Evolutionary conservation across 2,797 vertebrate species (phyloP), one percentile per base, ranked within the genome.

Genomic region (Gila robusta): DNA sequence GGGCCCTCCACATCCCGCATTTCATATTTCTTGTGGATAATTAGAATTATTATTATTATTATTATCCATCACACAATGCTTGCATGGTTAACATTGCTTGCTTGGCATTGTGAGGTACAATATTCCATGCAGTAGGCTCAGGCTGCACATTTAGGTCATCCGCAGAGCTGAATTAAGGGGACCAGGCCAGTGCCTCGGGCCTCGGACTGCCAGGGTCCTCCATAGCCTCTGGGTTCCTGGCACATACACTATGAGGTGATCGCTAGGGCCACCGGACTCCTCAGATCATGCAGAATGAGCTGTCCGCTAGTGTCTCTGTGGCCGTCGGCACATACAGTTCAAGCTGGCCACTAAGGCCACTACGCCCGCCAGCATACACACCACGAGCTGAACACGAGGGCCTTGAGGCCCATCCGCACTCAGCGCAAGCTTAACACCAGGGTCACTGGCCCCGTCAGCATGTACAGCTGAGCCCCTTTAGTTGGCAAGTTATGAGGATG

Each of bases 401-500:
- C 28, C 28, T 44, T 6, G 23, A 44, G 72, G 47, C 59, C n/a
- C 6, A 11, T 37, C 14, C 2, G 3, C 67, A 54, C 67, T 26
- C 56, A 71, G 49, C 28, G 4, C 35, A 44, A 32, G 56, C 39
- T 35, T 26, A 76, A 67, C 49, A 71, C 35, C 44, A 47, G 64
- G 66, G 74, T 71, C 66, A 59, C 37, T 59, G 37, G 12, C 76
- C 83, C 67, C 19, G 0, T 85, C 37, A 59, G 66, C 19, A 78
- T 59, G 26, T 79, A 49, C 83, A 85, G 74, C 76, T 79, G 64
- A 85, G 83, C 12, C 83, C 32, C 26, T 56, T 5, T 79, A 54
- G n/a, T 56, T 49, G 54, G 16, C 23, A 72, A 80, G 52, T 80
- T 79, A 11, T 4, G 70, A 70, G 10, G 54, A 71, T 41, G 35